A percentile compares a stretch with the other conserved stretches of the same genome.
These are phyloP conservation scores for Meiosimyza platycephala DNA, from an alignment of 2,888 invertebrate species.

Conservation along the genomic window DNA sequence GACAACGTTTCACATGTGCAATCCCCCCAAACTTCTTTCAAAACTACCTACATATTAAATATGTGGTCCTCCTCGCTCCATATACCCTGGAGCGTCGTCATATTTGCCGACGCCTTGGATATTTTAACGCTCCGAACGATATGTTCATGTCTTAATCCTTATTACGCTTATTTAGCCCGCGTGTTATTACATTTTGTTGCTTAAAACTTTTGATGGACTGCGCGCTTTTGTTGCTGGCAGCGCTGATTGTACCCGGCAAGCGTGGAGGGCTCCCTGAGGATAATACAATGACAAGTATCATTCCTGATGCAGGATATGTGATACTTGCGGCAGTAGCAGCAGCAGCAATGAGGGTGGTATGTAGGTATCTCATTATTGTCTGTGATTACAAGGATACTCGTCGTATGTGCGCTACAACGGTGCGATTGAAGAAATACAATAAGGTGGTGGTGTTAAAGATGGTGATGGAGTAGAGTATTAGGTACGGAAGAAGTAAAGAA, in stretches of 20 bases:
- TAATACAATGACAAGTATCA: slow-evolving; percentile 33
- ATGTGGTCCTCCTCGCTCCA: too few relatives aligned
- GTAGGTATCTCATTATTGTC: slow-evolving; percentile 52
- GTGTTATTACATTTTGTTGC: slow-evolving; percentile 46
- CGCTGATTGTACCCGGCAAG: not conserved
- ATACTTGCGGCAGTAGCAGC: slow-evolving; percentile 39
- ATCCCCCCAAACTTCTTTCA: not conserved
- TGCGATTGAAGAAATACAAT: slow-evolving; percentile 25
- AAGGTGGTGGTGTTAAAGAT: not conserved
- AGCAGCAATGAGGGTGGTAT: slow-evolving; percentile 41
- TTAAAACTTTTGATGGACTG: slow-evolving; percentile 42
- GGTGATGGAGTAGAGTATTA: not conserved
- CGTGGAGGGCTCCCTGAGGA: slow-evolving; percentile 10
- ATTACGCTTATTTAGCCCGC: slow-evolving; percentile 57
- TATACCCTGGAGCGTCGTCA: not conserved
- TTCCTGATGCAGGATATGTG: slow-evolving; percentile 45
- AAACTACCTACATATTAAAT: too few relatives aligned
- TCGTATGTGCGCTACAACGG: slow-evolving; percentile 15
- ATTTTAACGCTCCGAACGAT: slow-evolving; percentile 30
- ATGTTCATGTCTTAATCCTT: slow-evolving; percentile 57
- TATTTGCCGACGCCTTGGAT: not conserved
- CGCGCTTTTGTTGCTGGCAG: slow-evolving; percentile 15
- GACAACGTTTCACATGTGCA: not conserved
- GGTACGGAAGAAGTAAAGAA: not conserved
- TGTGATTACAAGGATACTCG: slow-evolving; percentile 48